Evolutionary conservation across 1,140 invertebrate species (phyloP), one percentile per base, ranked within the genome.

Genomic region (Procambarus virginalis): DNA sequence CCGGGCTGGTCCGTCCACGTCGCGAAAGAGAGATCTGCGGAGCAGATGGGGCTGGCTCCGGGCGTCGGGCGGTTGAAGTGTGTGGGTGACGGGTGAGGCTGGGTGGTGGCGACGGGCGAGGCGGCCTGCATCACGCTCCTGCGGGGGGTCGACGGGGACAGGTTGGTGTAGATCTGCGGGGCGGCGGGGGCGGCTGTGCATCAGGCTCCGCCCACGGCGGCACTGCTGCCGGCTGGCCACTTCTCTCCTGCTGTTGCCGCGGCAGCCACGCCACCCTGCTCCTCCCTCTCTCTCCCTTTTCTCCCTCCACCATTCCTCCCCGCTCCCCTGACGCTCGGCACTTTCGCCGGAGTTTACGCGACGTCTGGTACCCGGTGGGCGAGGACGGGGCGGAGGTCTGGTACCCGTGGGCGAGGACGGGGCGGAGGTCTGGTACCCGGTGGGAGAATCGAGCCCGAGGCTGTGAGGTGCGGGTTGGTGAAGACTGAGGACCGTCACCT

Each of bases 161-260:
- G 12, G 4, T 82, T 22, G 68, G 82, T 46, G 51, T 89, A 86
- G 45, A 89, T n/a, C 12, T 51, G 70, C 17, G 79, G 6, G 91
- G 91, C 45, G 86, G 91, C 45, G 91, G 91, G n/a, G 91, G 91
- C 2, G 91, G 82, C 83, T 91, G 91, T 14, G 91, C 91, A 22
- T 85, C 73, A 8, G 85, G 81, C 17, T 91, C 82, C 45, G 91
- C 91, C 91, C 91, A 91, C 9, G 91, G 91, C 6, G 91, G 91
- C 12, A 91, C 88, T 0, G 82, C 68, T 6, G 12, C 12, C 73
- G 80, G 76, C 1, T 6, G 68, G 76, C 77, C 10, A 10, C 75
- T 12, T 34, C 34, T 34, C 34, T 34, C 34, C 12, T 9, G 8
- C 12, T 68, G 55, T 10, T 58, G 76, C 46, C 77, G 14, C 22